Evolutionary conservation across 2,888 invertebrate species (phyloP), one percentile per base, ranked within the genome.

Genomic region (Drosophila flavopinicola): DNA sequence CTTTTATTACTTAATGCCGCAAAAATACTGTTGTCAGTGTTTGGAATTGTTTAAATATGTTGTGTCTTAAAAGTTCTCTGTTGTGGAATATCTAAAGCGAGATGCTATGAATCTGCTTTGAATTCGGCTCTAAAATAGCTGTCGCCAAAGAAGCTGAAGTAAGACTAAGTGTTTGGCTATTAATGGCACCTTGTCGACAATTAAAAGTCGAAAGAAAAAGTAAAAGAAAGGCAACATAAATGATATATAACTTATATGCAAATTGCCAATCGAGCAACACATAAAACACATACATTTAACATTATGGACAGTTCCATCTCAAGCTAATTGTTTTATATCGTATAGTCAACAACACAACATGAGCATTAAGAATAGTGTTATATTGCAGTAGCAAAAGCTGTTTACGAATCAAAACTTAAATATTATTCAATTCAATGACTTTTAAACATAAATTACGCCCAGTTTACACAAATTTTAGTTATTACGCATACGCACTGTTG

Each of bases 211-310:
- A 24, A 41, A 13, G 9, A 11, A 33, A 66, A 67, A n/a, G 17
- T 0, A 56, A 69, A 41, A n/a, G 7, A 44, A 52, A 48, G 11
- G 7, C 6, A 45, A 61, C 30, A 6, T 1, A 73, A 45, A 49
- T 42, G 13, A 78, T 45, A 49, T 41, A 17, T 45, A 80, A 80
- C 44, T 42, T 10, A 69, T 24, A 59, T 32, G 44, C 29, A 52
- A 59, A 39, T 44, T 20, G 37, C 80, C 78, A 78, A 84, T 80
- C 64, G 68, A 84, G 69, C 69, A 84, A 80, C 80, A 84, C 64
- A 83, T 72, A 72, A 72, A 76, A 68, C 64, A 75, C 59, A 76
- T 51, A 37, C 35, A 35, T 29, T 10, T 11, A 44, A 59, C 17
- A 60, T 24, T 10, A 24, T 51, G 10, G 25, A 42, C 23, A 56